Percentiles rank a stretch among this genome's conserved stretches.
Evolutionary conservation across 2,888 invertebrate genomes (phyloP).

Genomic region (Baronia brevicornis): DNA sequence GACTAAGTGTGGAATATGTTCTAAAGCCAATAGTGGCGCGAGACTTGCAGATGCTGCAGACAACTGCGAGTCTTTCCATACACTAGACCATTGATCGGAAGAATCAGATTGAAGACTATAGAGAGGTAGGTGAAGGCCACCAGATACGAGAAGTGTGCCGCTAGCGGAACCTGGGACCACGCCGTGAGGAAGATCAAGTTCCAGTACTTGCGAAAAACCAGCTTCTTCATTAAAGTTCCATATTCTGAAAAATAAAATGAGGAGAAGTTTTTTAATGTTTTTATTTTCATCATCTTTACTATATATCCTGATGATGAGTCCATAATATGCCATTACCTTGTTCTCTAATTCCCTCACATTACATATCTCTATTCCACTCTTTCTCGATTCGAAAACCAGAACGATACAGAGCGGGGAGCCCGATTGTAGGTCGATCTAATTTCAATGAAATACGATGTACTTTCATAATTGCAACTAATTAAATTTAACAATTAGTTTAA

Average conservation of each 20-base stretch:
- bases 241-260: slow-evolving; percentile 59
- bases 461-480: too few relatives aligned
- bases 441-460: too few relatives aligned
- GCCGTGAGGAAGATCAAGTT: slow-evolving; percentile 78
- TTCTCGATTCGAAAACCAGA: too few relatives aligned
- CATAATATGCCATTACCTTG: too few relatives aligned
- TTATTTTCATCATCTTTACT: too few relatives aligned
- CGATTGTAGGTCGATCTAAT: too few relatives aligned
- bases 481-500: too few relatives aligned
- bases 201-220: slow-evolving; percentile 80
- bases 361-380: too few relatives aligned
- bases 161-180: slow-evolving; percentile 80
- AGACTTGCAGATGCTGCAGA: slow-evolving; percentile 75
- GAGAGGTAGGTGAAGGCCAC: slow-evolving; percentile 76
- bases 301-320: too few relatives aligned
- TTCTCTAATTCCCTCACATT: too few relatives aligned
- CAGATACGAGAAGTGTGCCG: slow-evolving; percentile 76
- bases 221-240: slow-evolving; percentile 84
- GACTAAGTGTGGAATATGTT: slow-evolving; percentile 68
- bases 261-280: neutral
- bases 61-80: slow-evolving; percentile 63
- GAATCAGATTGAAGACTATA: slow-evolving; percentile 54
- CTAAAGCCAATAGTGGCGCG: slow-evolving; percentile 73
- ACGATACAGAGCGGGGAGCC: too few relatives aligned
- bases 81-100: slow-evolving; percentile 56